Evolutionary conservation across 2,797 vertebrate genomes (phyloP).

Genomic region (Aldrovandia affinis): DNA sequence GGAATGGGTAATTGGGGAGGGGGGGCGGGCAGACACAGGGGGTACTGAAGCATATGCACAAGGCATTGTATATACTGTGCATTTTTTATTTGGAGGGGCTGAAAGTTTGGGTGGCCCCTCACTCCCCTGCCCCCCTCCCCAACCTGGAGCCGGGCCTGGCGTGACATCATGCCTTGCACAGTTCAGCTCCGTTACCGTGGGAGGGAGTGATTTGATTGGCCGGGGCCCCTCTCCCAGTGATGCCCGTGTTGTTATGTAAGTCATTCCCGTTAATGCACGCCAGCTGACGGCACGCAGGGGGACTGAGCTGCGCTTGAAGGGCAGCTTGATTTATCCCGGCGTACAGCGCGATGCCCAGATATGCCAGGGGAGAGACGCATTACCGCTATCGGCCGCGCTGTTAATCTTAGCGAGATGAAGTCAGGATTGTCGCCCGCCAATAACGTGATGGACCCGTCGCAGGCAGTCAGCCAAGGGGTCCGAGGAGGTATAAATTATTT

Average conservation of each 20-base stretch:
- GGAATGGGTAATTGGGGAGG: no score
- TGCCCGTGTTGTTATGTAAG: background rate
- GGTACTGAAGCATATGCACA: no score
- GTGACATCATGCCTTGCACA: background rate
- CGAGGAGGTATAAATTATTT: background rate
- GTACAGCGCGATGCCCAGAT: background rate
- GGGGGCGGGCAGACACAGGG: no score
- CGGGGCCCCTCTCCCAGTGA: background rate
- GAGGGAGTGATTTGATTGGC: background rate
- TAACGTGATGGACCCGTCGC: background rate
- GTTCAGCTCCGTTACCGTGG: background rate
- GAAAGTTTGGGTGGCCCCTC: no score
- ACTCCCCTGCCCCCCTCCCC: no score
- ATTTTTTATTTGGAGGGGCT: no score
- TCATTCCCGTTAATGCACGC: background rate
- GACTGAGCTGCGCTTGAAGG: no score
- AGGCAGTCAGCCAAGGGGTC: background rate
- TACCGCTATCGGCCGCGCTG: background rate
- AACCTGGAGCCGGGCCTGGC: no score
- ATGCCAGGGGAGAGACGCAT: background rate
- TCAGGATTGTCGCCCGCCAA: background rate
- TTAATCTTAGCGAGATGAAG: constrained; percentile 14
- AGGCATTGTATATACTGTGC: no score
- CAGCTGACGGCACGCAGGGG: background rate
- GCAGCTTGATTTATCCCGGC: background rate